phyloP scores from a whole-genome alignment of 2,888 invertebrate genomes.

The Pycnomerus fuliginosus region DNA sequence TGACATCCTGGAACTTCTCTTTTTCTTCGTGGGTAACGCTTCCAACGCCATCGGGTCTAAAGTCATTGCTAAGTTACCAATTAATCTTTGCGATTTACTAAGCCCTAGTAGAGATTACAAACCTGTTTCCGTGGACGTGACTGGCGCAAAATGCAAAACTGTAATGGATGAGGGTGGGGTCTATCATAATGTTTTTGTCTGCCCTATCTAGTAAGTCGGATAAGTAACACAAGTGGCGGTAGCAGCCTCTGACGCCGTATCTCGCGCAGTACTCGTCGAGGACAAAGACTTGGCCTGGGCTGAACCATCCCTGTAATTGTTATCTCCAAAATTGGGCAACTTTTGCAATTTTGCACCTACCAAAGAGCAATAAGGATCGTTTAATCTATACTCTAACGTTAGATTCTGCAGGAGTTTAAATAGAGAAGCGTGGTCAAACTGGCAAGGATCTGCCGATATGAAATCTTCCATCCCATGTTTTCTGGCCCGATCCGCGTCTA shows the following conservation, averaged over 20 bases:
- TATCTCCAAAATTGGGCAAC: too few relatives aligned
- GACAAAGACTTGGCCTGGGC: conserved; percentile 98
- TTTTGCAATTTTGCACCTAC: too few relatives aligned
- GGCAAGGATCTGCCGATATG: conserved; percentile 98
- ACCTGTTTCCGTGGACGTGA: conserved; percentile 99
- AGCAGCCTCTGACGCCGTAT: conserved; percentile 97
- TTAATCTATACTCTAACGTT: conserved; percentile 92
- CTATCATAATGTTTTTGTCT: conserved; percentile 90
- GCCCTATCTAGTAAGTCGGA: conserved; percentile 93
- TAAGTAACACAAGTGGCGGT: conserved; percentile 93
- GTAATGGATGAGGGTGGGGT: conserved; percentile 98
- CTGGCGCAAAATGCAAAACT: conserved; percentile 99
- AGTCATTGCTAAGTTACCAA: conserved; percentile 54
- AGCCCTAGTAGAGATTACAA: conserved; percentile 48
- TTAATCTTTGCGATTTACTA: conserved; percentile 42
- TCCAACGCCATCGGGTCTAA: conserved; percentile 96
- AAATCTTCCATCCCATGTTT: conserved; percentile 99
- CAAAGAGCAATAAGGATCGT: conserved; percentile 97
- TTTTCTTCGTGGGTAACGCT: conserved; percentile 98
- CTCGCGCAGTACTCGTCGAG: conserved; percentile 97
- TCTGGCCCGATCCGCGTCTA: conserved; percentile 91
- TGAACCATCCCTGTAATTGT: conserved; percentile 94
- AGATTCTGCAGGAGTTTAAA: conserved; percentile 91
- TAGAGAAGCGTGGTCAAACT: conserved; percentile 91
- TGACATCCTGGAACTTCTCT: conserved; percentile 96